Base-by-base conservation (phyloP, 1,140 invertebrate species). In the Zaprionus lachaisei region DNA sequence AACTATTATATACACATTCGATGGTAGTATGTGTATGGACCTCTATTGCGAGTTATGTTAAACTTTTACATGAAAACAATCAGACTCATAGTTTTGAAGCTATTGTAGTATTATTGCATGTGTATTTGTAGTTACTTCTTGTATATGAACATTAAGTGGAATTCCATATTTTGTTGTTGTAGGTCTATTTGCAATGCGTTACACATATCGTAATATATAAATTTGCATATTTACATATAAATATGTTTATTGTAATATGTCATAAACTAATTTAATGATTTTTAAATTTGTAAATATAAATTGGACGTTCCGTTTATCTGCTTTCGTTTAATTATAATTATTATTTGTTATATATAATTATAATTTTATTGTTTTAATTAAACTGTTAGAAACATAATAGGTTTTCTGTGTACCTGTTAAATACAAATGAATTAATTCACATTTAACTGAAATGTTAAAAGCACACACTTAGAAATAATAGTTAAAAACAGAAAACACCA, bases 361-460 rank as follows among this genome's bases (percentile, higher is more conserved):
- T 26, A 5, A 4, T 22, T 24, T 24, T 12, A 24, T 11, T 22
- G 22, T 24, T 51, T 24, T 4, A 5, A 51, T 14, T 4, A 51
- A 34, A 11, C 9, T 24, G 20, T 24, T 41, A 34, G 9, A 17
- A 47, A 47, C 2, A 17, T 6, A n/a, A n/a, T 14, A 49, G 20
- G 3, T 12, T 51, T 51, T 51, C 4, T 51, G 11, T 51, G 47
- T 51, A 51, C 47, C 47, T 51, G 47, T 51, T 51, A 51, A 12
- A 22, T 51, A 51, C 11, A 24, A 51, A 22, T 24, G 17, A 51
- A 12, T 20, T 24, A 24, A 22, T 24, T 51, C 47, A 51, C 47
- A 51, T 51, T 20, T 24, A 51, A 51, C 20, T 24, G 9, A 22
- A 24, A 51, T 51, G 4, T 20, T 51, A 24, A 20, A 47, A 51